Evolutionary conservation across 92 coral and sea anemone genomes (phyloP).

Genomic region (Parazoanthus atlanticus): DNA sequence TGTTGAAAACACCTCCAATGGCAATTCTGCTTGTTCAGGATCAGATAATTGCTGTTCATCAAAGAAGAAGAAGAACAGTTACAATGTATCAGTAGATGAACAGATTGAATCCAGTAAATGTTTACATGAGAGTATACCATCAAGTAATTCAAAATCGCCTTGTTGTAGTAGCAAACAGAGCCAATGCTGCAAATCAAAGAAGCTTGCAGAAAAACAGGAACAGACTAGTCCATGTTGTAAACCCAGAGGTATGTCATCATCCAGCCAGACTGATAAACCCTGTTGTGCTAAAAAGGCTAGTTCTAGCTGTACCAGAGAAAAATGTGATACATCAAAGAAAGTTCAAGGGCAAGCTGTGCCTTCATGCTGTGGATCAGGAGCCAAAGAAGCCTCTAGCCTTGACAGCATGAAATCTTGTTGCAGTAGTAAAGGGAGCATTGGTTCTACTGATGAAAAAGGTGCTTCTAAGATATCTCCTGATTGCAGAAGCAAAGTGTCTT

Average conservation of each 20-base stretch:
- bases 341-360: not conserved
- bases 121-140: not conserved
- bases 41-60: not conserved
- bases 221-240: not conserved
- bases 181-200: constrained; percentile 4
- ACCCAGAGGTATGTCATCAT: not conserved
- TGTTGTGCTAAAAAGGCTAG: not conserved
- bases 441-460: not conserved
- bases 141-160: not conserved
- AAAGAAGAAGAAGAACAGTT: not conserved
- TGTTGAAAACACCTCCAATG: not conserved
- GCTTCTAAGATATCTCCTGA: too few species aligned
- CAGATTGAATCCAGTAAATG: not conserved
- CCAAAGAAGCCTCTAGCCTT: not conserved
- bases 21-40: not conserved
- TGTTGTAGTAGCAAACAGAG: not conserved
- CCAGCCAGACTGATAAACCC: not conserved
- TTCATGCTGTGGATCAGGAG: not conserved
- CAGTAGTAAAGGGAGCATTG: not conserved
- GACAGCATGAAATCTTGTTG: not conserved
- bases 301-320: not conserved
- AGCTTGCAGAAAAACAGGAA: not conserved
- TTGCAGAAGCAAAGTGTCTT: not conserved
- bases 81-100: not conserved
- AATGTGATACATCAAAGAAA: not conserved